Evolutionary conservation across 2,888 invertebrate species (phyloP).

Genomic region (Holacanthella duospinosa): DNA sequence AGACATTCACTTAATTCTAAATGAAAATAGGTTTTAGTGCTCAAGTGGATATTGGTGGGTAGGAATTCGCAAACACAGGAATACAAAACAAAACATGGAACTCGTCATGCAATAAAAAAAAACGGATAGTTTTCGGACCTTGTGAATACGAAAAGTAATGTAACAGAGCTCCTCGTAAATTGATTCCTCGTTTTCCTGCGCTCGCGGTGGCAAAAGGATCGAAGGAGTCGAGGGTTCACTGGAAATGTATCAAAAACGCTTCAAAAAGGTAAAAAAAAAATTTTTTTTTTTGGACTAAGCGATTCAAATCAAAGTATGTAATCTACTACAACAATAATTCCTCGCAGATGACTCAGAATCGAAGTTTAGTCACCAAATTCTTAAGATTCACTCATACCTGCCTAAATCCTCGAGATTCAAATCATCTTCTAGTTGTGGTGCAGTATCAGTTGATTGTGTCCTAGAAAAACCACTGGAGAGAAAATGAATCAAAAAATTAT

Average conservation of each 20-base stretch:
- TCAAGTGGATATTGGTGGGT: no score
- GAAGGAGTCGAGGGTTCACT: slow-evolving; percentile 30
- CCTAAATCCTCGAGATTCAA: slow-evolving; percentile 42
- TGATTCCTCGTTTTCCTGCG: slow-evolving; percentile 53
- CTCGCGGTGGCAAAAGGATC: slow-evolving; percentile 20
- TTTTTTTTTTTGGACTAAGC: not conserved
- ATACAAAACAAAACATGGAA: not conserved
- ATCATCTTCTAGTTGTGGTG: slow-evolving; percentile 40
- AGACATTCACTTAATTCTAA: not conserved
- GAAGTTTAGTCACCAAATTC: no score
- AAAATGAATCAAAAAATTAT: not conserved
- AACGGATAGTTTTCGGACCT: no score
- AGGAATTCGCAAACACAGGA: not conserved
- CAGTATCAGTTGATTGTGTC: slow-evolving; percentile 32
- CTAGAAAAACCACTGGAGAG: slow-evolving; percentile 32
- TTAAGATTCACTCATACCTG: no score
- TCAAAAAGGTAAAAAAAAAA: not conserved
- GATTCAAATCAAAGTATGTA: not conserved
- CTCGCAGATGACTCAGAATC: no score
- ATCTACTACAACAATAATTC: not conserved
- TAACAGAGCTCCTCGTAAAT: slow-evolving; percentile 82
- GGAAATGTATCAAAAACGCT: slow-evolving; percentile 1
- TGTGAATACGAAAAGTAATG: slow-evolving; percentile 53
- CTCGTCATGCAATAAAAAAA: no score
- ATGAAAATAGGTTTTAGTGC: not conserved